Evolutionary conservation across 2,113 vertebrate genomes (phyloP).

Genomic region (Poeciliopsis prolifica): DNA sequence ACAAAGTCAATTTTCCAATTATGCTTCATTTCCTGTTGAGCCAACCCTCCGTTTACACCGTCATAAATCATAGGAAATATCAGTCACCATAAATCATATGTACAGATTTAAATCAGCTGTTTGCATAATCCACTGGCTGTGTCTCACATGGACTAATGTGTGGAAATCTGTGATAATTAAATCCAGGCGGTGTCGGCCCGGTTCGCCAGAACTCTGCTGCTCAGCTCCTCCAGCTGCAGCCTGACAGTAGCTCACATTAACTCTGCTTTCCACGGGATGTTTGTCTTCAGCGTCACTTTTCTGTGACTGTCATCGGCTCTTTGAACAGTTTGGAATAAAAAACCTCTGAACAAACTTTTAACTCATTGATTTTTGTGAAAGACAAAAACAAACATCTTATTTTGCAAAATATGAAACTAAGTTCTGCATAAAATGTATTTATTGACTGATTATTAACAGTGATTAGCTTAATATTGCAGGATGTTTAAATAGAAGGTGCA

Average conservation of each 20-base stretch:
- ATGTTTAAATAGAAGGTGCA: too few species aligned
- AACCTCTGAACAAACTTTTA: neutral
- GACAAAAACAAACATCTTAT: neutral
- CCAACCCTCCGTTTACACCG: constrained; percentile 32
- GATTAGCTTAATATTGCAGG: neutral
- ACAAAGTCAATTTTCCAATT: constrained; percentile 62
- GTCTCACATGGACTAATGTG: constrained; percentile 64
- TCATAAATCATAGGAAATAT: constrained; percentile 69
- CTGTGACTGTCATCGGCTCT: neutral
- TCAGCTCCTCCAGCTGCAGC: neutral
- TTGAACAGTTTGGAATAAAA: neutral
- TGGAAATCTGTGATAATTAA: constrained; percentile 69
- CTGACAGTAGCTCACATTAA: neutral
- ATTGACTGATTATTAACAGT: neutral
- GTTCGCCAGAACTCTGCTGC: constrained; percentile 11
- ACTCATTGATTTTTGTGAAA: neutral
- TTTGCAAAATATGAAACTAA: neutral
- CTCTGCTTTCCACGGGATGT: neutral
- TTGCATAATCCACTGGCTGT: constrained; percentile 46
- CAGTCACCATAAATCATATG: constrained; percentile 61
- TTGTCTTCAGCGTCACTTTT: neutral
- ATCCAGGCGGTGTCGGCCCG: constrained; percentile 48
- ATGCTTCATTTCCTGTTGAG: constrained; percentile 60
- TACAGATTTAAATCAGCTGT: constrained; percentile 64
- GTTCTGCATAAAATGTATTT: neutral